Evolutionary conservation across 2,888 invertebrate genomes (phyloP), one percentile per base, ranked within the genome.

Genomic region (Penaeus monodon): DNA sequence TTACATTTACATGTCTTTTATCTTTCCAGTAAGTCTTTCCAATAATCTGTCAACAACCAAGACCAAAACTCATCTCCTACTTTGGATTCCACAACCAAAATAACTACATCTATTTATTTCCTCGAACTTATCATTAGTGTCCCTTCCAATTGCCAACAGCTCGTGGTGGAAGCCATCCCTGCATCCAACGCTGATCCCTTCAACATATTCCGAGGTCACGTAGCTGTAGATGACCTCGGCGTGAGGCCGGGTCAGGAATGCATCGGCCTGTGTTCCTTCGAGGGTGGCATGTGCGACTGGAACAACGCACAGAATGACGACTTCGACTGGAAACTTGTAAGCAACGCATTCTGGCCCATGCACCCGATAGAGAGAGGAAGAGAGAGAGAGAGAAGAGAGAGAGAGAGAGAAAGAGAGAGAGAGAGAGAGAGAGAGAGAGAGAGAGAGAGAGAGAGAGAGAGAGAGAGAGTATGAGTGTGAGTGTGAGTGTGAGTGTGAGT

Each of bases 281-380:
- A 94, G 89, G 93, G 94, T 2, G 94, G 94, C 10, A 93, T 94
- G 88, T 94, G 94, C 91, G 93, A 94, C 65, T 94, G 94, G 94
- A 93, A 92, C 70, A 94, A 94, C 91, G 94, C 93, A 65, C 92
- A 93, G 73, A 93, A 93, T 81, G 93, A 92, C 90, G 94, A 94
- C 90, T 94, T 94, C 89, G 93, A 94, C 88, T 94, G 94, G 94
- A 93, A 92, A 20, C 92, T 94, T 29, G 89, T 89, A 38, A 88
- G 86, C 81, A 17, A 20, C 29, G 27, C n/a, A 10, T 20, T 57
- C 12, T 57, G 17, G 17, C 17, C 17, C 27, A 70, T 14, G 70
- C 17, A 70, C 17, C 0, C 27, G 70, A 70, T 22, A 10, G 44
- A 10, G 10, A 44, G 38, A 44, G 24, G 6, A 14, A 24, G 64